phyloP scores from a whole-genome alignment of 2,888 invertebrate species.

The Amiota communis region DNA sequence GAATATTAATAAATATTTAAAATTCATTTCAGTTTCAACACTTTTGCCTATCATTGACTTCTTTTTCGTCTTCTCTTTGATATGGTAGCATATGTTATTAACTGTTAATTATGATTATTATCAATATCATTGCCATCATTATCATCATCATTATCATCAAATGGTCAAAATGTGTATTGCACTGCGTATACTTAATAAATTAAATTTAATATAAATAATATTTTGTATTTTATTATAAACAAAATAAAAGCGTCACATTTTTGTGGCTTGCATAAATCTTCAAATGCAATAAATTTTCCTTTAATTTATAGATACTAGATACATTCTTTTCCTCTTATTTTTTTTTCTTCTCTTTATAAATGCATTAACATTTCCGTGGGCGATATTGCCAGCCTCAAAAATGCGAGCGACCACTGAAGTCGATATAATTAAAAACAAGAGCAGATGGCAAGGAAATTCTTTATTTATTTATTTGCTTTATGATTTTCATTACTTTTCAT shows the following conservation, averaged over 20 bases:
- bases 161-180: too few species aligned
- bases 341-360: background rate
- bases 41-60: background rate
- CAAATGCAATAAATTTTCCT: conserved; percentile 7
- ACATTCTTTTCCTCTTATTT: background rate
- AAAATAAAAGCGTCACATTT: conserved; percentile 19
- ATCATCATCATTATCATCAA: too few species aligned
- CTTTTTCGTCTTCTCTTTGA: background rate
- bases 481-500: background rate
- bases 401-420: background rate
- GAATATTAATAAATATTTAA: background rate
- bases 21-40: conserved; percentile 1
- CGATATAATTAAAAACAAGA: background rate
- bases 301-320: conserved; percentile 7
- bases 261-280: conserved; percentile 10
- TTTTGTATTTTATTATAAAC: conserved; percentile 5
- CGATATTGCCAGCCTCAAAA: background rate
- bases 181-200: conserved; percentile 8
- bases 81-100: conserved; percentile 14
- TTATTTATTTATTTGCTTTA: background rate
- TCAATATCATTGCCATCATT: too few species aligned
- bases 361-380: conserved; percentile 1
- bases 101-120: conserved; percentile 15
- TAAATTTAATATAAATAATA: background rate
- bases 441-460: conserved; percentile 2